Conservation (phyloP, 2,888 invertebrate species). For the Hirtodrosophila duncani region DNA sequence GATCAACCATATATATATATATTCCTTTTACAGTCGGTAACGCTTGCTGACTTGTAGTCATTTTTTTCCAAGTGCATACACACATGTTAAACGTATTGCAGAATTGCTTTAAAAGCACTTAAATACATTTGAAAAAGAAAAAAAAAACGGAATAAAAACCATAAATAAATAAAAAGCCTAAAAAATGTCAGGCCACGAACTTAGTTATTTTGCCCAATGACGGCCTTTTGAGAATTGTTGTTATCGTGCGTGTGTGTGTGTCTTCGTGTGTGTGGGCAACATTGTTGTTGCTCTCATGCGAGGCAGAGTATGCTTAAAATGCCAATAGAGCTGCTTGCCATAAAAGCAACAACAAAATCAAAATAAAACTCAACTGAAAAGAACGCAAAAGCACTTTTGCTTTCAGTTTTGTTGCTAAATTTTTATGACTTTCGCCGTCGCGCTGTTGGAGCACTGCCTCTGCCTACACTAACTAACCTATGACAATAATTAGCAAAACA, state of each 20-base stretch:
- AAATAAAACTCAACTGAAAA: constrained; percentile 3
- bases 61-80: too few relatives aligned
- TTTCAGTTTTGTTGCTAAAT: constrained; percentile 46
- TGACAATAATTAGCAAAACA: constrained; percentile 72
- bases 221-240: constrained; percentile 7
- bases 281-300: constrained; percentile 59
- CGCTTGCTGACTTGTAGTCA: too few relatives aligned
- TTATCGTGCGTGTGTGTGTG: neutral
- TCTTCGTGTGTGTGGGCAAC: constrained; percentile 37
- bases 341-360: constrained; percentile 22
- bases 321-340: constrained; percentile 50
- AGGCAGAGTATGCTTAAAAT: constrained; percentile 54
- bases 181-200: constrained; percentile 46
- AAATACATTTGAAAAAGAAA: constrained; percentile 37
- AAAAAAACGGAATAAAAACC: constrained; percentile 11
- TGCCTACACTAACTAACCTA: constrained; percentile 72
- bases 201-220: constrained; percentile 43
- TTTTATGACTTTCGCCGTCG: constrained; percentile 49
- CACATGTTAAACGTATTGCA: too few relatives aligned
- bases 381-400: constrained; percentile 57
- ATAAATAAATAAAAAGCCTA: constrained; percentile 14
- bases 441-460: constrained; percentile 9
- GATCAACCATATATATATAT: too few relatives aligned
- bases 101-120: too few relatives aligned
- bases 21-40: too few relatives aligned